A percentile compares a stretch with the other conserved stretches of the same genome.
These are phyloP conservation scores for Drosophila sp. DNA, from an alignment of 1,140 invertebrate genomes.

Conservation along the genomic window DNA sequence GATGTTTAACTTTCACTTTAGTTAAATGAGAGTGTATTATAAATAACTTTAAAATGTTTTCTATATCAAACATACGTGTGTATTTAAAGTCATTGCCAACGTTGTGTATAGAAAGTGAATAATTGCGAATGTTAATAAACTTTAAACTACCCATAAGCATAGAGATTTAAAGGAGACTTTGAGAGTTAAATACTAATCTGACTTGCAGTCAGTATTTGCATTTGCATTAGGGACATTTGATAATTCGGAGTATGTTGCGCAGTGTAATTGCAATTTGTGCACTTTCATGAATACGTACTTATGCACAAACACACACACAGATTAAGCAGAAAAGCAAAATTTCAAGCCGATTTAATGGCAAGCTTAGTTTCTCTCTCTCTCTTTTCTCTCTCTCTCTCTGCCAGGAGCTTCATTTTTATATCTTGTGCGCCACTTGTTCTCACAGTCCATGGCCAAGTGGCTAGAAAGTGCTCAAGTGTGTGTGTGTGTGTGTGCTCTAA, in stretches of 20 bases:
- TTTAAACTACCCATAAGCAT: background rate
- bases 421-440: background rate
- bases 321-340: too few relatives aligned
- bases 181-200: conserved; percentile 15
- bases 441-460: conserved; percentile 15
- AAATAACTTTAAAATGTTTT: too few relatives aligned
- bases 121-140: background rate
- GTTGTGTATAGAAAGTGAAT: conserved; percentile 30
- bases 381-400: conserved; percentile 19
- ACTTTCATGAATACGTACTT: conserved; percentile 1
- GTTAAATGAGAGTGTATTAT: too few relatives aligned
- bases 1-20: too few relatives aligned
- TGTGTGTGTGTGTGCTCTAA: conserved; percentile 21
- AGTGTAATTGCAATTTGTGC: conserved; percentile 38
- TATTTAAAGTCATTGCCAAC: too few relatives aligned
- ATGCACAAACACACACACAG: conserved; percentile 18
- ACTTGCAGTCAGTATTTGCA: conserved; percentile 18
- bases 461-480: background rate
- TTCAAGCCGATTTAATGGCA: conserved; percentile 57
- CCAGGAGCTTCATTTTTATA: conserved; percentile 18
- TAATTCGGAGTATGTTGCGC: conserved; percentile 31
- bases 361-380: conserved; percentile 30
- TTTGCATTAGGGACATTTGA: conserved; percentile 40
- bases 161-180: conserved; percentile 12
- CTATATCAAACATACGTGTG: too few relatives aligned